A percentile compares a stretch with the other conserved stretches of the same genome.
These are phyloP conservation scores for Acinonyx jubatus DNA, from an alignment of 2,113 vertebrate species.

Conservation along the genomic window DNA sequence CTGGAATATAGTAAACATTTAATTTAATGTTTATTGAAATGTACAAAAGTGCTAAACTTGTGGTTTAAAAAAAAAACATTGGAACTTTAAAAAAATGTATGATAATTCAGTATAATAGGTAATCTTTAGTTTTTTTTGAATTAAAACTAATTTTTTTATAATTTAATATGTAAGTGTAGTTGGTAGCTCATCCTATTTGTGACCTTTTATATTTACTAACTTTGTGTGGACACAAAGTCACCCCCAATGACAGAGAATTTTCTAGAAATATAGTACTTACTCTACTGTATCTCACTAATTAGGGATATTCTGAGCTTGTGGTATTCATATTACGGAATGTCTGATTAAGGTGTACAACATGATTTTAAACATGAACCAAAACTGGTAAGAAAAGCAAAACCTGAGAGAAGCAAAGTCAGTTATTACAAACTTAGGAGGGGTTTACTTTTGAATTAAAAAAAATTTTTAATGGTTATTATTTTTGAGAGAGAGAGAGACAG, in stretches of 20 bases:
- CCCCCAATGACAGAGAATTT: neutral
- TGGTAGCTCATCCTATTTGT: neutral
- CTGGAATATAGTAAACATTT: neutral
- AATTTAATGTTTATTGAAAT: neutral
- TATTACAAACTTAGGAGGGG: neutral
- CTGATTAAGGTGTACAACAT: neutral
- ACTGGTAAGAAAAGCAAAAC: neutral
- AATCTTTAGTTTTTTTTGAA: neutral
- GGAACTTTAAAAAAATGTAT: neutral
- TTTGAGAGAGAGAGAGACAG: no score
- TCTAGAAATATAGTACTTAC: neutral
- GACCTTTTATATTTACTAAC: neutral
- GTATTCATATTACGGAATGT: neutral
- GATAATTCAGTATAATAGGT: neutral
- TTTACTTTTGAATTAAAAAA: neutral
- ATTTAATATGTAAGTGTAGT: neutral
- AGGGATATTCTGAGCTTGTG: neutral
- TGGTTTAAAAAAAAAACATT: neutral
- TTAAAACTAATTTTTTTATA: neutral
- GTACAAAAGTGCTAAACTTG: neutral
- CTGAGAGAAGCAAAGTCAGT: neutral
- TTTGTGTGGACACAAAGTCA: neutral
- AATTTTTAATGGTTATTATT: no score
- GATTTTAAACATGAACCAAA: constrained; percentile 4
- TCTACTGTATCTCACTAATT: neutral